Evolutionary conservation across 2,888 invertebrate genomes (phyloP), one percentile per base, ranked within the genome.

Genomic region (Melolontha melolontha): DNA sequence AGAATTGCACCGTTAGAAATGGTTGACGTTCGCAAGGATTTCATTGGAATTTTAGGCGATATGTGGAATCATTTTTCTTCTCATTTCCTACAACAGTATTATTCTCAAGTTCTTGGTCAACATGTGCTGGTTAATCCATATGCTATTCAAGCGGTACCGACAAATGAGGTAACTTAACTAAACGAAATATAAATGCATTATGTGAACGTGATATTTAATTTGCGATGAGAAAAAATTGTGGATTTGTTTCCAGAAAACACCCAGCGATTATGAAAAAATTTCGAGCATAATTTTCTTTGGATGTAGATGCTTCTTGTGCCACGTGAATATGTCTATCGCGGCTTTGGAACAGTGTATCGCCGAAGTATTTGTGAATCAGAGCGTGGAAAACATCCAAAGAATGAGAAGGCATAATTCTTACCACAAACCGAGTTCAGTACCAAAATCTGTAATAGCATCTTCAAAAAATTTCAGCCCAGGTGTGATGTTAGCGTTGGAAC

Each of bases 101-200:
- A 94, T 76, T 93, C 93, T 0, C 85, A 92, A 70, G 89, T 94
- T 0, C 84, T 93, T 14, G 93, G 93, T 0, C 83, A 92, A 40
- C 92, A 93, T 76, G 91, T 94, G 29, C 86, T 94, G 16, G 92
- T 93, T 5, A 94, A 94, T 83, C 92, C 93, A 0, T 93, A 92
- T 78, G 88, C 81, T 4, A 77, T 81, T n/a, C 81, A 81, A 71
- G 55, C 73, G 5, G 67, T 74, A 47, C 77, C 79, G 49, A 75
- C 75, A 4, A 77, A 77, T 79, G 72, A 79, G 74, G 80, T 80
- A 74, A 27, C 16, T 7, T 8, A n/a, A n/a, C 10, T 70, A 41
- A 78, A 78, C 52, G 5, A 12, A 5, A 8, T 16, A 27, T 10
- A 16, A 2, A n/a, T 1, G 7, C 5, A 16, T 7, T 6, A 47